Base-by-base conservation (phyloP, 2,113 vertebrate genomes). In the Chamaetylas fuelleborni region DNA sequence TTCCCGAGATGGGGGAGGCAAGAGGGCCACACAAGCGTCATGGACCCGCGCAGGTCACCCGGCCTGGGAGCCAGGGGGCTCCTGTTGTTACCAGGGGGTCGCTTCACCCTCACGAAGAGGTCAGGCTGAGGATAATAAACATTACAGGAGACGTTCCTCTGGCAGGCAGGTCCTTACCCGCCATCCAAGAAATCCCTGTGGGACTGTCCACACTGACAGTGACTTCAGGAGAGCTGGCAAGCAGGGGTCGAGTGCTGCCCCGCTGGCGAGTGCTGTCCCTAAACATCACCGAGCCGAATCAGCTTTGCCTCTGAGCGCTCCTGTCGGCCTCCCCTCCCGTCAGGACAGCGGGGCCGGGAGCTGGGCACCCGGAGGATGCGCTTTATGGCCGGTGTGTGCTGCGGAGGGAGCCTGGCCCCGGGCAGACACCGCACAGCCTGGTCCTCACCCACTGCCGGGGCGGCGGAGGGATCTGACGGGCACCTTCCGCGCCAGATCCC, bases 111-210 rank as follows among this genome's bases (percentile, higher is more conserved):
- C 81, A 45, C 6, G 1, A 80, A 26, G 83, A 92, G 83, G 85
- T 77, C 84, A 85, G 83, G 90, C 71, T 69, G 79, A 90, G 34
- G 90, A 93, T 82, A 84, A 94, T 71, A 67, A 93, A 64, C 88
- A 93, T 80, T 73, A 91, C 66, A 96, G 71, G 53, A 95, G 77
- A 73, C 12, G 25, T 91, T 85, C 57, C 71, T 92, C 45, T 67
- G 67, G 62, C 82, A 76, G 86, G 73, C 58, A 92, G 62, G 60
- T 60, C 88, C 74, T 84, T 91, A 56, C 64, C 34, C 20, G 4
- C 87, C 73, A 65, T 47, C 45, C 60, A 73, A 48, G 43, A 86
- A 64, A 80, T 93, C 79, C 92, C 83, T 40, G 40, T 6, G 61
- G 81, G 90, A 86, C 8, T 70, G 74, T 33, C 60, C 66, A 34